Base-by-base conservation (phyloP, 2,113 vertebrate genomes). In the Cygnus buccinator region DNA sequence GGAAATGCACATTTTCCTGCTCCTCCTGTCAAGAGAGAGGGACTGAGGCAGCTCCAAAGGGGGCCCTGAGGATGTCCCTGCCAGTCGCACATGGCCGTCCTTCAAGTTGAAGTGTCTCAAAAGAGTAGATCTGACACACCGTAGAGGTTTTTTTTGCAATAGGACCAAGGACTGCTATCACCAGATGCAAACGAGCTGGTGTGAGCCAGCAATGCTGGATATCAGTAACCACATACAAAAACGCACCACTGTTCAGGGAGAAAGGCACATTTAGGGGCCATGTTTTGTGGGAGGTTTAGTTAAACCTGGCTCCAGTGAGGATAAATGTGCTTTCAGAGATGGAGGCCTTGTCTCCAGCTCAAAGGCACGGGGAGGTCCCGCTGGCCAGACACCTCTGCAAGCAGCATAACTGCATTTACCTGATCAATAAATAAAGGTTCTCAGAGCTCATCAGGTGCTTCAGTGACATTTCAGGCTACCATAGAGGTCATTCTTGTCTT, bases 381-480 rank as follows among this genome's bases (percentile, higher is more conserved):
- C 23, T 23, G 46, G 46, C 46, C 46, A 37, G 17, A 35, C 8
- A 44, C 46, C 46, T 25, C 44, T 22, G 11, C 3, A 2, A 52
- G n/a, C 17, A 35, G 43, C 72, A 33, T 16, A 6, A 25, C 29
- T 58, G 39, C 31, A 58, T 58, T 74, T 33, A 23, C 3, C 54
- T 39, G 5, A 28, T 28, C 39, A 35, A 20, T 54, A 35, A 31
- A 63, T 11, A 3, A 59, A 72, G 28, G 18, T 11, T 76, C 37
- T 83, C 0, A 0, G 14, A 57, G 35, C n/a, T 43, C 17, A 26
- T 29, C 28, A 37, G 23, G 29, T 39, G 26, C 39, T 43, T 5
- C 61, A 62, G 4, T 74, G 22, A 3, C 15, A 20, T 44, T 80
- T 73, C 55, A 23, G 33, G 50, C 33, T 13, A 52, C 23, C 11